Percentiles rank a stretch among this genome's conserved stretches.
Conservation (phyloP, 2,888 invertebrate genomes). For the Meganola albula region DNA sequence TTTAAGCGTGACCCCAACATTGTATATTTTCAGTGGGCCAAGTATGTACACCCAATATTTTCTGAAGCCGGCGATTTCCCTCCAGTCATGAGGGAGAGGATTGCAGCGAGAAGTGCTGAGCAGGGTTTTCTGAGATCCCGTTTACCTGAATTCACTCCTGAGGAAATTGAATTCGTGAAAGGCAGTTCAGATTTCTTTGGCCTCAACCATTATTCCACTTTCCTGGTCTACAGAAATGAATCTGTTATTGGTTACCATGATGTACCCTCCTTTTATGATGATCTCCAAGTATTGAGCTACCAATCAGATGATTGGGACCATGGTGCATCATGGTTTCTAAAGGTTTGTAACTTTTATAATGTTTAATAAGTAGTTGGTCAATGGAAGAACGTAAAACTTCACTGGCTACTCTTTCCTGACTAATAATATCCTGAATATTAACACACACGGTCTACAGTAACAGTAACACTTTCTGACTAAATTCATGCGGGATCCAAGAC, state of each 20-base stretch:
- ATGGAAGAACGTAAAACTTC: no score
- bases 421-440: no score
- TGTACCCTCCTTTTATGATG: constrained; percentile 35
- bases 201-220: constrained; percentile 77
- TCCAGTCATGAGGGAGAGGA: no score
- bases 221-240: constrained; percentile 50
- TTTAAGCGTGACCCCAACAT: no score
- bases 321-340: no score
- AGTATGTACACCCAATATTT: constrained; percentile 80
- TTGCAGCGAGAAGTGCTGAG: constrained; percentile 72
- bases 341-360: no score
- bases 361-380: no score
- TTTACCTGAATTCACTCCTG: constrained; percentile 74
- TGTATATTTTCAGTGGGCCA: constrained; percentile 62
- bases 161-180: constrained; percentile 77
- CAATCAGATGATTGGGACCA: constrained; percentile 22
- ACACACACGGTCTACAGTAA: no score
- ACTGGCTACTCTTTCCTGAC: no score
- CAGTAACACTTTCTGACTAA: no score
- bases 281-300: constrained; percentile 22
- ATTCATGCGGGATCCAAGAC: no score
- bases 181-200: constrained; percentile 79
- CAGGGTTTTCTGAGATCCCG: constrained; percentile 77
- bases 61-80: constrained; percentile 79
- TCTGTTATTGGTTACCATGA: constrained; percentile 22